phyloP scores from a whole-genome alignment of 2,113 vertebrate genomes.

The Sinocyclocheilus rhinocerous region DNA sequence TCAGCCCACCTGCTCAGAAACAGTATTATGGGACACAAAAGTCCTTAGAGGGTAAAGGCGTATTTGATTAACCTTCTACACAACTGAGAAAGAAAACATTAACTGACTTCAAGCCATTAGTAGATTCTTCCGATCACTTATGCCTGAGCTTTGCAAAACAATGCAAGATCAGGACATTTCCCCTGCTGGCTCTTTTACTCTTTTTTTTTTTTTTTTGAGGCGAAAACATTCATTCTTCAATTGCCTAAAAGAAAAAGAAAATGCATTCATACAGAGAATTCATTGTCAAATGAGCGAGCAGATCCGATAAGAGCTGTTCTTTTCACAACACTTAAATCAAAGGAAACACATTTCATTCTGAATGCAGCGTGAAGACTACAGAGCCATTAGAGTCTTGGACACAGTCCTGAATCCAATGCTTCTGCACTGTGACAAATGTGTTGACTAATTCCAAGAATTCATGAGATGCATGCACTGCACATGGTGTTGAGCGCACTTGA shows the following conservation, averaged over 20 bases:
- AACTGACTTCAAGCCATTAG: conserved; percentile 4
- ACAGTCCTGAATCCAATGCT: not conserved
- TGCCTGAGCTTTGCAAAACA: not conserved
- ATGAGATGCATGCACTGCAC: not conserved
- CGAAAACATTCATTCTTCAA: not conserved
- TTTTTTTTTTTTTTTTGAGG: not conserved
- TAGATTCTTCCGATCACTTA: not conserved
- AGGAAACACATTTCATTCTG: conserved; percentile 24
- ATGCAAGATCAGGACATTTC: not conserved
- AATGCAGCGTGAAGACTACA: not conserved
- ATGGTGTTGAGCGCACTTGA: not conserved
- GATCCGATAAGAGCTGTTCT: not conserved
- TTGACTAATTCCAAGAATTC: conserved; percentile 14
- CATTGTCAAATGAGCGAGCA: conserved; percentile 22
- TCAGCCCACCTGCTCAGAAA: conserved; percentile 6
- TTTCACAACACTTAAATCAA: conserved; percentile 29
- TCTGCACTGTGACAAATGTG: conserved; percentile 8
- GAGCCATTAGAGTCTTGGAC: not conserved
- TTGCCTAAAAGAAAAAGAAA: conserved; percentile 6
- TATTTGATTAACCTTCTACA: not conserved
- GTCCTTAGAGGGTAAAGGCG: not conserved
- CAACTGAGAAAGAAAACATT: not conserved
- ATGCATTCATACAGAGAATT: not conserved
- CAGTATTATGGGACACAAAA: not conserved
- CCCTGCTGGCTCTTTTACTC: not conserved